A percentile compares a stretch with the other conserved stretches of the same genome.
These are phyloP conservation scores for Nestor notabilis DNA, from an alignment of 2,113 vertebrate genomes.

Conservation along the genomic window DNA sequence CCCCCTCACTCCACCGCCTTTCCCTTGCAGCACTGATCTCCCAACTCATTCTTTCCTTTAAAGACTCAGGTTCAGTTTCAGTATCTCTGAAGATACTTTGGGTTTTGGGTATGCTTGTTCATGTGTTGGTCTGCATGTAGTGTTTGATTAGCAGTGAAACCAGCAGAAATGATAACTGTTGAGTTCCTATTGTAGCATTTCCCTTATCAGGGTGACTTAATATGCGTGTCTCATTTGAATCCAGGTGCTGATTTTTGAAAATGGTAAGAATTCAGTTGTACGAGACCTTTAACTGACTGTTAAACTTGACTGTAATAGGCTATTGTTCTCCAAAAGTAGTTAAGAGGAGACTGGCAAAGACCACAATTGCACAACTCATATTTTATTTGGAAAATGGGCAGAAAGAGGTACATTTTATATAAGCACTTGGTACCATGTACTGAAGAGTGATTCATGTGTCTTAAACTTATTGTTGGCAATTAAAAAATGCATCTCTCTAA, in stretches of 20 bases:
- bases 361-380: background rate
- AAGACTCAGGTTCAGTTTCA: background rate
- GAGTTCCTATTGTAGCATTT: background rate
- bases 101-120: background rate
- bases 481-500: slow-evolving; percentile 7
- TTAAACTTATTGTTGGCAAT: slow-evolving; percentile 7
- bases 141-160: background rate
- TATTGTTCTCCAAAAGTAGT: background rate
- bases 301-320: background rate
- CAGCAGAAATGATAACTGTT: background rate
- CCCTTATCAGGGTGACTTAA: background rate
- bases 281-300: background rate
- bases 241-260: slow-evolving; percentile 2
- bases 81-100: background rate
- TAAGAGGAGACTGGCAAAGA: background rate
- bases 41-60: background rate
- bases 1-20: background rate
- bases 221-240: background rate
- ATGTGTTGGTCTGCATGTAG: background rate
- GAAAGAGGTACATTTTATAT: background rate
- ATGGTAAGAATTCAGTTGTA: background rate
- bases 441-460: background rate
- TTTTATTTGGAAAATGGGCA: slow-evolving; percentile 39
- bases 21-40: background rate
- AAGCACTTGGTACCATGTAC: background rate